A percentile compares a stretch with the other conserved stretches of the same genome.
Conservation (phyloP, 2,113 vertebrate genomes). For the Gymnocephalus cernua region DNA sequence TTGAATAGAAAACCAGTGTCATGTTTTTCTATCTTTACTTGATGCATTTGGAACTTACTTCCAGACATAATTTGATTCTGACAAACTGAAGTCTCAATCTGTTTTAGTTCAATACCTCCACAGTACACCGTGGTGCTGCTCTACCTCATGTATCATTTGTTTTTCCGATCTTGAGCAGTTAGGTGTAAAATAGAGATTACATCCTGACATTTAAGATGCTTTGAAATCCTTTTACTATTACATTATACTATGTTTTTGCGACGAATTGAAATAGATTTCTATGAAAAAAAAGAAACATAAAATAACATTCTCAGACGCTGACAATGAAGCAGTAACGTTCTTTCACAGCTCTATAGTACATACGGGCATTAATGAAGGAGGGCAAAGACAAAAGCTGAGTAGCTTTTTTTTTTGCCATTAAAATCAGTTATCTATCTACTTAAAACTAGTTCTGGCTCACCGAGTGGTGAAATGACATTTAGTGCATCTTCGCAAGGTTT, state of each 20-base stretch:
- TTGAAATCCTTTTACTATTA: not conserved
- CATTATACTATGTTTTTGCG: not conserved
- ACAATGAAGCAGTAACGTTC: not conserved
- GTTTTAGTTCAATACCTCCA: not conserved
- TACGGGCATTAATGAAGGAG: conserved; percentile 32
- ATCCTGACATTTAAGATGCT: conserved; percentile 1
- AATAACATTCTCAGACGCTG: not conserved
- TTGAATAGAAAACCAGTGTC: no score
- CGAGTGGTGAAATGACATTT: conserved; percentile 77
- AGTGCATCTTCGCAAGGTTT: conserved; percentile 45
- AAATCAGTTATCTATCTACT: conserved; percentile 68
- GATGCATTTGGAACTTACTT: not conserved
- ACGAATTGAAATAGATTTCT: not conserved
- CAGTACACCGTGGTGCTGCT: not conserved
- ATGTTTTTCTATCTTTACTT: not conserved
- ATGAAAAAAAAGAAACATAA: no score
- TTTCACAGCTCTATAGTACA: not conserved
- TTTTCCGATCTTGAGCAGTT: not conserved
- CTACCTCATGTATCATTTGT: not conserved
- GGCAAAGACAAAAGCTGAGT: conserved; percentile 35
- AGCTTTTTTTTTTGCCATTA: no score
- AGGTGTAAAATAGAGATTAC: not conserved
- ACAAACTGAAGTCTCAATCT: not conserved
- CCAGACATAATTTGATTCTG: not conserved
- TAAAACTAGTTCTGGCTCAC: conserved; percentile 70